Evolutionary conservation across 2,113 vertebrate genomes (phyloP).

Genomic region (Oostethus manadensis): DNA sequence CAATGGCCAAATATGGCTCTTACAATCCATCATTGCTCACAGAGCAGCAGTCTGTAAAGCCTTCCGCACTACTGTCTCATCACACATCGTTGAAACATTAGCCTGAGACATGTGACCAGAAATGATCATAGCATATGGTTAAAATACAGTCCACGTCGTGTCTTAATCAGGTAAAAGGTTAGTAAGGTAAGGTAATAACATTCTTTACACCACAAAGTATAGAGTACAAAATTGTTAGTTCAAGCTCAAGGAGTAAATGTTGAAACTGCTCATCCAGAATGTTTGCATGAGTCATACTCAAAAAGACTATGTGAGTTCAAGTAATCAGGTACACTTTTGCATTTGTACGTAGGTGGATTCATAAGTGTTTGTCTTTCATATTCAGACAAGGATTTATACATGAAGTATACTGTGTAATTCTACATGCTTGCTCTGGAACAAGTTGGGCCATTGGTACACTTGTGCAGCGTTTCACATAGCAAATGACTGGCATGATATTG

Average conservation of each 20-base stretch:
- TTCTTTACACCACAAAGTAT: too few species aligned
- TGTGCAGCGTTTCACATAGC: too few species aligned
- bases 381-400: background rate
- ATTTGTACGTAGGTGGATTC: background rate
- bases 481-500: too few species aligned
- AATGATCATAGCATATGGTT: too few species aligned
- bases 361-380: background rate
- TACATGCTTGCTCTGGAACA: too few species aligned
- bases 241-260: background rate
- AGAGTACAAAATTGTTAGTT: background rate
- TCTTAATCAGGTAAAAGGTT: background rate
- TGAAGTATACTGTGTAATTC: too few species aligned
- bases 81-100: slow-evolving; percentile 15
- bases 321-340: background rate
- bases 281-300: slow-evolving; percentile 4
- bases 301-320: background rate
- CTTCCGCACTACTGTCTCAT: slow-evolving; percentile 38
- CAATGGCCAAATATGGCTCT: slow-evolving; percentile 44
- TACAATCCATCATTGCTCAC: slow-evolving; percentile 35
- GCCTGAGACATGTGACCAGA: slow-evolving; percentile 17
- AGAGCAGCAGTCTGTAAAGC: slow-evolving; percentile 35
- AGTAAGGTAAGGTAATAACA: too few species aligned
- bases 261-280: background rate
- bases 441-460: too few species aligned
- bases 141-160: background rate